Percentiles rank a stretch among this genome's conserved stretches.
Conservation (phyloP, 2,888 invertebrate genomes). For the Esperia sulphurella region DNA sequence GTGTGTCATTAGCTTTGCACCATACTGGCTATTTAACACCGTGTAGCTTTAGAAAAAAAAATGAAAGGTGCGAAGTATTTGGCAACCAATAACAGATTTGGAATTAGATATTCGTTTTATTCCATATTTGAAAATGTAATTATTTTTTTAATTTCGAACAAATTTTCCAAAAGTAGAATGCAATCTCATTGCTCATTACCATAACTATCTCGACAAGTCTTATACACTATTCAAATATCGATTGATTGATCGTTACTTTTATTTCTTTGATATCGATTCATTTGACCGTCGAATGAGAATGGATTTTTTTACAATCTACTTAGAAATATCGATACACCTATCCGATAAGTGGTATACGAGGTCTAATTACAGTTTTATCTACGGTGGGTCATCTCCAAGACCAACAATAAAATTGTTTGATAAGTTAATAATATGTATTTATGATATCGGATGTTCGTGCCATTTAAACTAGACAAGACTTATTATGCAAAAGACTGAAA, state of each 20-base stretch:
- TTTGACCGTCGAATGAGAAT: slow-evolving; percentile 53
- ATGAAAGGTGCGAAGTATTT: slow-evolving; percentile 31
- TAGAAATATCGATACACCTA: slow-evolving; percentile 71
- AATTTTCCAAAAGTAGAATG: background rate
- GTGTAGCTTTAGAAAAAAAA: slow-evolving; percentile 28
- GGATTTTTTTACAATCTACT: slow-evolving; percentile 64
- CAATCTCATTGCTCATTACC: background rate
- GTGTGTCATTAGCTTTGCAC: slow-evolving; percentile 69
- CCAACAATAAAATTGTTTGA: slow-evolving; percentile 66
- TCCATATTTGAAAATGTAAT: slow-evolving; percentile 16
- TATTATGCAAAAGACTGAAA: background rate
- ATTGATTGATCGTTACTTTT: slow-evolving; percentile 73
- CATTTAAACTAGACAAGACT: slow-evolving; percentile 18
- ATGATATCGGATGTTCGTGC: slow-evolving; percentile 26
- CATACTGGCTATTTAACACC: slow-evolving; percentile 66
- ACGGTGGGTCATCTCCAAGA: slow-evolving; percentile 55
- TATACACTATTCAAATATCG: slow-evolving; percentile 62
- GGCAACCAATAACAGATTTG: slow-evolving; percentile 23
- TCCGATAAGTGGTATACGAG: slow-evolving; percentile 65
- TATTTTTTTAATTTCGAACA: background rate
- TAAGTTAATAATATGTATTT: slow-evolving; percentile 67
- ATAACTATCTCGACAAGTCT: slow-evolving; percentile 16
- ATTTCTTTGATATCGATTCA: slow-evolving; percentile 65
- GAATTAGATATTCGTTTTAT: background rate
- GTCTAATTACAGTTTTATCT: slow-evolving; percentile 75